These are phyloP conservation scores for Temnopleurus reevesii DNA, from an alignment of 53 echinoderm and acorn worm genomes.

Conservation along the genomic window DNA sequence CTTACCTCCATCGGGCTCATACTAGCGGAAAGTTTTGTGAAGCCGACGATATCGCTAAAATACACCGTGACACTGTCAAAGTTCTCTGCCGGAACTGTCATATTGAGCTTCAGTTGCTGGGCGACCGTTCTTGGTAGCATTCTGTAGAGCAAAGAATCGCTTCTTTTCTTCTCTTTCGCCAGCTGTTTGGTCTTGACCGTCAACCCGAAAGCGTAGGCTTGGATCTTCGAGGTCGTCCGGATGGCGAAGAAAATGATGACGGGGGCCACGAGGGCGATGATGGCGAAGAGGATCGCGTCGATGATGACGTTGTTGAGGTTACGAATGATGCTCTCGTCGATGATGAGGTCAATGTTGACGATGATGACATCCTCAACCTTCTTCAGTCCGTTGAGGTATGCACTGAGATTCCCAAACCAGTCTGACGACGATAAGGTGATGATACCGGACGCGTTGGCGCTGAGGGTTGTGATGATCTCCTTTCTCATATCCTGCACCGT, in stretches of 20 bases:
- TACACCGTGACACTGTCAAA: constrained; percentile 79
- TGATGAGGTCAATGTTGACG: constrained; percentile 26
- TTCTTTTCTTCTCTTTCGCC: constrained; percentile 74
- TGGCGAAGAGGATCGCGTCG: constrained; percentile 32
- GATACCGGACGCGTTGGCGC: not conserved
- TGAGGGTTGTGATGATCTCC: constrained; percentile 40
- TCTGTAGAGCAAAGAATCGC: constrained; percentile 74
- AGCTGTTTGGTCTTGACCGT: constrained; percentile 70
- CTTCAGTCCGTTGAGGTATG: constrained; percentile 59
- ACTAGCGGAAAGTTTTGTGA: constrained; percentile 65
- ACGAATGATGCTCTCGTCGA: not conserved
- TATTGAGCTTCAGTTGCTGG: constrained; percentile 70
- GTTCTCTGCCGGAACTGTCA: constrained; percentile 69
- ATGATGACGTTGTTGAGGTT: constrained; percentile 48
- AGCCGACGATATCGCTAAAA: constrained; percentile 89
- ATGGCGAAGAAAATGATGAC: constrained; percentile 62
- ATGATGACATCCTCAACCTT: constrained; percentile 35
- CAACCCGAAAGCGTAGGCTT: constrained; percentile 64
- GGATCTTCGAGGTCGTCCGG: constrained; percentile 63
- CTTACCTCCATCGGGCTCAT: constrained; percentile 78
- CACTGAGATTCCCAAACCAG: constrained; percentile 59
- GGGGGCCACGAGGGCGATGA: constrained; percentile 60
- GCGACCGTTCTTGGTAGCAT: constrained; percentile 86
- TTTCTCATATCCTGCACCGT: constrained; percentile 37
- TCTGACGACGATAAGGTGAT: not conserved